These are phyloP conservation scores for Drusus annulatus DNA, from an alignment of 1,140 invertebrate species.

Conservation along the genomic window DNA sequence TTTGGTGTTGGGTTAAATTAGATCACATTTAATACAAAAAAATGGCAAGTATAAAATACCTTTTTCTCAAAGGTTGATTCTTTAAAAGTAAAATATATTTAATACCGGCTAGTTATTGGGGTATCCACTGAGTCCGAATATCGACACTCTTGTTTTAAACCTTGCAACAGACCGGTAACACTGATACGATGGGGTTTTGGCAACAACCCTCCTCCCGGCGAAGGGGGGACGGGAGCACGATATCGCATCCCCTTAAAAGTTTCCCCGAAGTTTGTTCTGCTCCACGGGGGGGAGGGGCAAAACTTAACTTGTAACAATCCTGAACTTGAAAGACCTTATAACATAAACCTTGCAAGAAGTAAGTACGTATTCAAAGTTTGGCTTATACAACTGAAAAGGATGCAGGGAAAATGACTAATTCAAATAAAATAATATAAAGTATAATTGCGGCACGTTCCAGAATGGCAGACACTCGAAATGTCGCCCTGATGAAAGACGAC, in stretches of 20 bases:
- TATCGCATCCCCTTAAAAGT: neutral
- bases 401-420: neutral
- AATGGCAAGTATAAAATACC: too few relatives aligned
- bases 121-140: too few relatives aligned
- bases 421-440: too few relatives aligned
- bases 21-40: too few relatives aligned
- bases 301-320: conserved; percentile 33
- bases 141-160: neutral
- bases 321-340: conserved; percentile 37
- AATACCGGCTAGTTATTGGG: too few relatives aligned
- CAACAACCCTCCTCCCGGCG: neutral
- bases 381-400: too few relatives aligned
- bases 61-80: too few relatives aligned
- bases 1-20: too few relatives aligned
- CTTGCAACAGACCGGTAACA: conserved; percentile 1
- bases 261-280: conserved; percentile 3
- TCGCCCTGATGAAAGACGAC: too few relatives aligned
- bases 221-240: neutral
- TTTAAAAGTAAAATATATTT: too few relatives aligned
- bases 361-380: neutral
- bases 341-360: conserved; percentile 34
- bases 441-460: too few relatives aligned
- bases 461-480: too few relatives aligned
- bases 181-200: neutral
- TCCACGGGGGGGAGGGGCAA: neutral